A percentile compares a stretch with the other conserved stretches of the same genome.
Evolutionary conservation across 2,797 vertebrate genomes (phyloP).

Genomic region (Naso thynnoides): DNA sequence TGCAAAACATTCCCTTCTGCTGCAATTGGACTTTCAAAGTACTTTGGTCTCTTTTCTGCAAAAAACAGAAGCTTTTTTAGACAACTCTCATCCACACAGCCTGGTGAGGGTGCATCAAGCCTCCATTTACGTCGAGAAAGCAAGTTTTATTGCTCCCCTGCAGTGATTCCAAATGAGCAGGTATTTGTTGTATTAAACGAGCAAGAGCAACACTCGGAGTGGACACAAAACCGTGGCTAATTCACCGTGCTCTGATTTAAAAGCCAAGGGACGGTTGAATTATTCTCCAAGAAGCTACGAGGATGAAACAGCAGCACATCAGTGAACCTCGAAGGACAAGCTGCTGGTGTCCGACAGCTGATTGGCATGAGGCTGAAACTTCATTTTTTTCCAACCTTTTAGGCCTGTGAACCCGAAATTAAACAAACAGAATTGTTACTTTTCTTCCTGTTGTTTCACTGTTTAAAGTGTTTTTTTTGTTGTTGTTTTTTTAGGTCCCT

Average conservation of each 20-base stretch:
- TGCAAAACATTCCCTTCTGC: constrained; percentile 51
- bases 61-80: constrained; percentile 52
- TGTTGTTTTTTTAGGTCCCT: background rate
- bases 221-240: constrained; percentile 35
- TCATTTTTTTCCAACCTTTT: constrained; percentile 34
- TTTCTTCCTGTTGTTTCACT: constrained; percentile 1
- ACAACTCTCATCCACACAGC: constrained; percentile 33
- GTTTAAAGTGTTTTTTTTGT: background rate
- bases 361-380: constrained; percentile 33
- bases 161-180: constrained; percentile 20
- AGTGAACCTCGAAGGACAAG: constrained; percentile 53
- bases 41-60: constrained; percentile 47
- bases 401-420: constrained; percentile 30
- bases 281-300: constrained; percentile 16
- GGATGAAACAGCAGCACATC: constrained; percentile 35
- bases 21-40: constrained; percentile 66
- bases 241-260: constrained; percentile 43
- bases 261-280: constrained; percentile 36
- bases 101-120: constrained; percentile 37
- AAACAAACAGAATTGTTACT: constrained; percentile 9
- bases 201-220: constrained; percentile 33
- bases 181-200: constrained; percentile 37
- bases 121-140: constrained; percentile 48
- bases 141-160: constrained; percentile 35
- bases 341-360: constrained; percentile 49